Conservation (phyloP, 2,888 invertebrate species). For the Hemithea aestivaria region DNA sequence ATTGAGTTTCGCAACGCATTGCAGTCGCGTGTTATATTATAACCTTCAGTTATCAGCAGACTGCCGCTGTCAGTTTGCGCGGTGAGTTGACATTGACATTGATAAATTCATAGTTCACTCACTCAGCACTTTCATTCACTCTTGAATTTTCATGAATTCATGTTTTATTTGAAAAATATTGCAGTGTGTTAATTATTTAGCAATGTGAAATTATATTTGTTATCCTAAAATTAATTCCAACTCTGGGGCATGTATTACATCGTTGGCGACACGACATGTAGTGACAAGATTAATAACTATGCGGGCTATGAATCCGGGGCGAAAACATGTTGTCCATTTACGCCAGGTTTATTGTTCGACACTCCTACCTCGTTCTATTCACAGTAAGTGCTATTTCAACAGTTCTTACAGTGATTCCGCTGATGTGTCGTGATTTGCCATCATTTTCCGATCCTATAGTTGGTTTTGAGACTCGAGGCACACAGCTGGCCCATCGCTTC, state of each 20-base stretch:
- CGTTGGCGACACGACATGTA: constrained; percentile 46
- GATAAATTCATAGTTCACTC: too few relatives aligned
- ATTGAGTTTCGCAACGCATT: too few relatives aligned
- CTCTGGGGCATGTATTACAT: constrained; percentile 40
- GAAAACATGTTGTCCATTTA: constrained; percentile 68
- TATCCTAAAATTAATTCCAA: constrained; percentile 21
- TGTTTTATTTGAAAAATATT: too few relatives aligned
- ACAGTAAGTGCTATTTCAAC: constrained; percentile 60
- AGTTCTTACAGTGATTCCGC: constrained; percentile 61
- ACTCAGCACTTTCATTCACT: too few relatives aligned
- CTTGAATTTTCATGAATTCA: too few relatives aligned
- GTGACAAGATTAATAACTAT: constrained; percentile 54
- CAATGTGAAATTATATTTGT: neutral
- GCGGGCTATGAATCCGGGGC: constrained; percentile 49
- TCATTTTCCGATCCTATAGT: constrained; percentile 93
- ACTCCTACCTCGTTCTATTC: constrained; percentile 65
- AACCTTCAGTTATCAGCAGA: too few relatives aligned
- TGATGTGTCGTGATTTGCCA: constrained; percentile 75
- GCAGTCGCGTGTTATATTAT: too few relatives aligned
- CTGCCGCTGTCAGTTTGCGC: too few relatives aligned
- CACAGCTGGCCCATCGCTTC: constrained; percentile 86
- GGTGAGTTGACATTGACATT: too few relatives aligned
- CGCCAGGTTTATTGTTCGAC: constrained; percentile 72
- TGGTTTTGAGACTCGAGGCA: constrained; percentile 97
- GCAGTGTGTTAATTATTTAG: too few relatives aligned